Conservation (phyloP, 2,113 vertebrate genomes). For the Pao palembangensis region DNA sequence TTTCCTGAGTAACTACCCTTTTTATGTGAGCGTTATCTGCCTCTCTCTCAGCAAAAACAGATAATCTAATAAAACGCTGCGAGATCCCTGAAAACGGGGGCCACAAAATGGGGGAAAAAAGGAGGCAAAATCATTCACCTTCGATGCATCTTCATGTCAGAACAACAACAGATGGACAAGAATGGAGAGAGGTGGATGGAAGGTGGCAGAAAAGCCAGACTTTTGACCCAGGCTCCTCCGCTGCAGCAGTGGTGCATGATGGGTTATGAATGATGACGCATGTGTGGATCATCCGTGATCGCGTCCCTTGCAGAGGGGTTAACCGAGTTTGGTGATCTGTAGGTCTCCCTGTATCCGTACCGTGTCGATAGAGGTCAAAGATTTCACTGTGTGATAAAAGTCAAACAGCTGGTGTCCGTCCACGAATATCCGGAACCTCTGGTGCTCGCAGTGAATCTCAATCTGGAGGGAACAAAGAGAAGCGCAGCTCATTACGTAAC, state of each 20-base stretch:
- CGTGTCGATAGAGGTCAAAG: constrained; percentile 88
- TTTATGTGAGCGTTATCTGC: constrained; percentile 20
- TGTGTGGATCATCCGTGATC: constrained; percentile 32
- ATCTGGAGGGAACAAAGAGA: constrained; percentile 72
- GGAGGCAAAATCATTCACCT: constrained; percentile 41
- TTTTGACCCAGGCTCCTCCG: constrained; percentile 12
- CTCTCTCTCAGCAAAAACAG: constrained; percentile 15
- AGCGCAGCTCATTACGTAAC: not conserved
- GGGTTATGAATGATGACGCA: constrained; percentile 33
- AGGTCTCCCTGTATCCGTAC: constrained; percentile 95
- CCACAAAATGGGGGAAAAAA: constrained; percentile 27
- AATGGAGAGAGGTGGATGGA: constrained; percentile 22
- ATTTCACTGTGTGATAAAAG: constrained; percentile 97
- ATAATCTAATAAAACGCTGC: constrained; percentile 30
- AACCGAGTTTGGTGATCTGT: constrained; percentile 97
- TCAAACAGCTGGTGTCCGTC: constrained; percentile 99
- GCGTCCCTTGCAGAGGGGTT: constrained; percentile 56
- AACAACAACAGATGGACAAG: constrained; percentile 16
- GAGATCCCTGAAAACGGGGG: constrained; percentile 40
- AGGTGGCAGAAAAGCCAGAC: constrained; percentile 14
- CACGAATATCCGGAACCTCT: constrained; percentile 96
- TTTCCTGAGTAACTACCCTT: constrained; percentile 20
- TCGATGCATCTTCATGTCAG: constrained; percentile 21
- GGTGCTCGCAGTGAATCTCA: constrained; percentile 98
- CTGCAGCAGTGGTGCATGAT: constrained; percentile 36